Evolutionary conservation across 2,113 vertebrate species (phyloP).

Genomic region (Pangasianodon hypophthalmus): DNA sequence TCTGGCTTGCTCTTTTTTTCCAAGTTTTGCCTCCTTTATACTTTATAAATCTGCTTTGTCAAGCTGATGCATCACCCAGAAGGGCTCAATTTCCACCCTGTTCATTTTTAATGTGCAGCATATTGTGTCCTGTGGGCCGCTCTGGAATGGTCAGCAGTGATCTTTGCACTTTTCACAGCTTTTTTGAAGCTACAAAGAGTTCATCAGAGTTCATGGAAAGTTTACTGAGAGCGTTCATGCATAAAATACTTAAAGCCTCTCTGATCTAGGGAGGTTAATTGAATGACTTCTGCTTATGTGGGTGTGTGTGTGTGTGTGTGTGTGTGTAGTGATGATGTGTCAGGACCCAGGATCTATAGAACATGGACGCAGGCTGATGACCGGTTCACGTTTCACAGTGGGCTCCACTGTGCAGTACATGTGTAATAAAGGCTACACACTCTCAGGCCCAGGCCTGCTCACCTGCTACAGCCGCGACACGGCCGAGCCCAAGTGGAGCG

Average conservation of each 20-base stretch:
- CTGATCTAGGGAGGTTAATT: background rate
- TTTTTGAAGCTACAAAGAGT: background rate
- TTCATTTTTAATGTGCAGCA: slow-evolving; percentile 44
- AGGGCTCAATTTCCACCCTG: slow-evolving; percentile 45
- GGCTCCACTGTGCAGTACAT: slow-evolving; percentile 87
- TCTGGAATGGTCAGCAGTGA: background rate
- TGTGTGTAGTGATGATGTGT: slow-evolving; percentile 82
- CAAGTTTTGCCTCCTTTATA: background rate
- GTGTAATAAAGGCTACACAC: slow-evolving; percentile 90
- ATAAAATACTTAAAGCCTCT: background rate
- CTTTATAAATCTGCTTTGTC: background rate
- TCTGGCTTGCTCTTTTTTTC: background rate
- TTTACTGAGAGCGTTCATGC: background rate
- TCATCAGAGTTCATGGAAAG: background rate
- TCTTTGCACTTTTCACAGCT: background rate
- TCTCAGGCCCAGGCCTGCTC: slow-evolving; percentile 82
- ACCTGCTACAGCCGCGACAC: slow-evolving; percentile 88
- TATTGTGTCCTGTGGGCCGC: slow-evolving; percentile 38
- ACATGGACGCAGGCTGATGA: slow-evolving; percentile 86
- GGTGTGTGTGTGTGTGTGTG: slow-evolving; percentile 15
- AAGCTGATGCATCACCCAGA: slow-evolving; percentile 19
- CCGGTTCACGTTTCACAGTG: slow-evolving; percentile 81
- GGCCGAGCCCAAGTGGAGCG: slow-evolving; percentile 91
- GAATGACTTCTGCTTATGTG: slow-evolving; percentile 21
- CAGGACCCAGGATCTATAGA: slow-evolving; percentile 88